Evolutionary conservation across 2,797 vertebrate species (phyloP).

Genomic region (Anolis apletophallus): DNA sequence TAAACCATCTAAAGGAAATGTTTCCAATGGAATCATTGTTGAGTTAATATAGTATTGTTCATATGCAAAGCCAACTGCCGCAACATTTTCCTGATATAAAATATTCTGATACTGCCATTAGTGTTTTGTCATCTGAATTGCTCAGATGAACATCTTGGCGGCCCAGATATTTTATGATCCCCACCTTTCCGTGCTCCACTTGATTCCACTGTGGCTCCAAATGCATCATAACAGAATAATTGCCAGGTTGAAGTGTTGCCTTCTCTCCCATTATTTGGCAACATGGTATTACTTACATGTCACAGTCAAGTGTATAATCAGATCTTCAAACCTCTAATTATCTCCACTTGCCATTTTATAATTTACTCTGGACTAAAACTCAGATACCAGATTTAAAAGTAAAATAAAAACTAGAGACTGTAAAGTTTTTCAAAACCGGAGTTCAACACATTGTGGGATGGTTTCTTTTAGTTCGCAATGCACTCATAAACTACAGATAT

Average conservation of each 20-base stretch:
- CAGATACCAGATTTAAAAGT: conserved; percentile 52
- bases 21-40: neutral
- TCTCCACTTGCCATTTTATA: conserved; percentile 41
- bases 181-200: neutral
- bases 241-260: conserved; percentile 25
- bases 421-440: neutral
- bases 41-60: neutral
- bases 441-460: neutral
- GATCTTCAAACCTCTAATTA: conserved; percentile 50
- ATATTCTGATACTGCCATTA: neutral
- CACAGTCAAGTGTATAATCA: conserved; percentile 10
- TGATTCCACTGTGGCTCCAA: neutral
- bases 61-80: neutral
- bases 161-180: conserved; percentile 9
- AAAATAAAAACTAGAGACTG: conserved; percentile 21
- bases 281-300: conserved; percentile 14
- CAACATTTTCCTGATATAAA: neutral
- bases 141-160: neutral
- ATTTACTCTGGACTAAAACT: conserved; percentile 27
- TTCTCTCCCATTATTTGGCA: conserved; percentile 30
- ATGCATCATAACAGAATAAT: conserved; percentile 34
- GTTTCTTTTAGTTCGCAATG: neutral
- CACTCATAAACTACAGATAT: neutral
- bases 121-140: neutral
- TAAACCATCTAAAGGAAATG: neutral